Percentiles rank a stretch among this genome's conserved stretches.
Evolutionary conservation across 2,797 vertebrate species (phyloP).

Genomic region (Brachymystax lenok): DNA sequence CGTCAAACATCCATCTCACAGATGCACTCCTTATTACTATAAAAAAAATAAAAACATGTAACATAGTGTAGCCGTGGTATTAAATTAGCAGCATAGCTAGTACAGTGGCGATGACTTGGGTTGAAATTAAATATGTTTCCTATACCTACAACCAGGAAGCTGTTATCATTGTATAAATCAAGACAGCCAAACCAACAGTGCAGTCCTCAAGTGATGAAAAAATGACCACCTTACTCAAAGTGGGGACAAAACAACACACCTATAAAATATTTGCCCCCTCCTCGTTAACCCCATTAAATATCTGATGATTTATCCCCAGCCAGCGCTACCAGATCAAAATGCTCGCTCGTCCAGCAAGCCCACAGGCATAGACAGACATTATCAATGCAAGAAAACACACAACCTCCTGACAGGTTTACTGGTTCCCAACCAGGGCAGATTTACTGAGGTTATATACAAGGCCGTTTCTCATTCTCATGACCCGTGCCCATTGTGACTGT

Average conservation of each 20-base stretch:
- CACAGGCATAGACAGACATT: constrained; percentile 39
- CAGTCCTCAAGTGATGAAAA: neutral
- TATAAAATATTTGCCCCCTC: constrained; percentile 40
- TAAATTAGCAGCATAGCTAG: neutral
- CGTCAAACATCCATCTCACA: neutral
- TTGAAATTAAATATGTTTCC: neutral
- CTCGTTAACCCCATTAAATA: constrained; percentile 57
- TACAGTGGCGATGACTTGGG: neutral
- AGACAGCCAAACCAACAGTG: neutral
- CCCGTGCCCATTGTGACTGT: neutral
- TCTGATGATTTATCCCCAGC: constrained; percentile 53
- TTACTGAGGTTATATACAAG: constrained; percentile 23
- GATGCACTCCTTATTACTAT: neutral
- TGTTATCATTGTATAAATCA: neutral
- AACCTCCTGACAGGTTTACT: constrained; percentile 55
- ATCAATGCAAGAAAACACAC: constrained; percentile 48
- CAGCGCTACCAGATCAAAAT: constrained; percentile 37
- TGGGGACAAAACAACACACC: constrained; percentile 29
- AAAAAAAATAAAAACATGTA: neutral
- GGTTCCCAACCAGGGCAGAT: constrained; percentile 17
- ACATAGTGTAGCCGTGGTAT: neutral
- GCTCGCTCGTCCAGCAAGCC: constrained; percentile 35
- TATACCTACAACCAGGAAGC: neutral
- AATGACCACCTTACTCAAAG: constrained; percentile 48
- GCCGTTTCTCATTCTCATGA: constrained; percentile 43